These are phyloP conservation scores for Pyrochroa serraticornis DNA, from an alignment of 2,888 invertebrate species.

Conservation along the genomic window DNA sequence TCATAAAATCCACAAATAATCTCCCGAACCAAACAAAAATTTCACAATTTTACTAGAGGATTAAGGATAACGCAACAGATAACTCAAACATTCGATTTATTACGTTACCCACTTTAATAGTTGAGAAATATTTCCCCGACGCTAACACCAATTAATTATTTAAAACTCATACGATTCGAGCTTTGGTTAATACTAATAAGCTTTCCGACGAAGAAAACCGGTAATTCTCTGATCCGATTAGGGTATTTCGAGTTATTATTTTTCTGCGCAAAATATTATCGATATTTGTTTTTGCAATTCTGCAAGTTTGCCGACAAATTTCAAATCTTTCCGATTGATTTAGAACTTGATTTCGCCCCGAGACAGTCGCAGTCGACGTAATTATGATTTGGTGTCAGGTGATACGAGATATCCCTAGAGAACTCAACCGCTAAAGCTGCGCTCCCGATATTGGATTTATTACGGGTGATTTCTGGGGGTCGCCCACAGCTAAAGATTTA, in stretches of 20 bases:
- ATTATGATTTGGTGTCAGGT: constrained; percentile 53
- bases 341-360: constrained; percentile 35
- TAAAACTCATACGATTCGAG: constrained; percentile 9
- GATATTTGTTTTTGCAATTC: too few species aligned
- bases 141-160: constrained; percentile 14
- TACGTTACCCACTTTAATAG: background rate
- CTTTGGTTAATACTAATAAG: constrained; percentile 6
- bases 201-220: background rate
- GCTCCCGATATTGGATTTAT: constrained; percentile 50
- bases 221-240: constrained; percentile 16
- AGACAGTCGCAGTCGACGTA: constrained; percentile 34
- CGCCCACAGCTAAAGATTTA: constrained; percentile 17
- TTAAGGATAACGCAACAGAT: too few species aligned
- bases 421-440: constrained; percentile 44
- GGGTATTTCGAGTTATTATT: too few species aligned
- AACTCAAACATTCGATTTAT: too few species aligned
- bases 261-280: background rate
- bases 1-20: too few species aligned
- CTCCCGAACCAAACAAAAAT: too few species aligned
- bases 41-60: too few species aligned
- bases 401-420: constrained; percentile 46
- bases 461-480: constrained; percentile 35
- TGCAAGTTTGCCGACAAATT: constrained; percentile 25
- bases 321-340: constrained; percentile 45
- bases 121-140: too few species aligned